Evolutionary conservation across 2,113 vertebrate species (phyloP), one percentile per base, ranked within the genome.

Genomic region (Nycticryphes semicollaris): DNA sequence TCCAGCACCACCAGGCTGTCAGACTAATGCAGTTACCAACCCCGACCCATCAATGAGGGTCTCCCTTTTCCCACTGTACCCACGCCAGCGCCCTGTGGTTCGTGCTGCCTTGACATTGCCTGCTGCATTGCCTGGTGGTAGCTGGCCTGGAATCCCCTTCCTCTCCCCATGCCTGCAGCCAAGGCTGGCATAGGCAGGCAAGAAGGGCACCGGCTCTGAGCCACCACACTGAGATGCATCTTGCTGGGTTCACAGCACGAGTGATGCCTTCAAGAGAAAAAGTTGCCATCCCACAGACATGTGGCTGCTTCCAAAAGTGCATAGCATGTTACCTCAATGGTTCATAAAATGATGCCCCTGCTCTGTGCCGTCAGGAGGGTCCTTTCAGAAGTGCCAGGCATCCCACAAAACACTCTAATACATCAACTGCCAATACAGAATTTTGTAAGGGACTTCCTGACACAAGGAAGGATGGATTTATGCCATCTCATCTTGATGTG

Each of bases 311-410:
- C 45, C 27, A 73, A 79, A 83, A 27, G 66, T 3, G 2, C 59
- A n/a, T 56, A 85, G 30, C 22, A 9, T 8, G 5, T 31, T 0
- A 0, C 53, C 59, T 85, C 45, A 53, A 53, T 77, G 12, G 39
- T 56, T 23, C 4, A 9, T 64, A 59, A 85, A 91, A 68, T 7
- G 30, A 53, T 30, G 53, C 8, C 57, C 5, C 41, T 54, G 47
- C n/a, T 75, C 21, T 3, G 2, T 24, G 37, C 64, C 0, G 0
- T 24, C 33, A 39, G 72, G 33, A 86, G 21, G 45, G 51, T 37
- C 59, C 19, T 6, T n/a, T 56, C 79, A 60, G 68, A 51, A 68
- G 25, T 12, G 30, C 20, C 67, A 76, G 28, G n/a, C 12, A 3
- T 62, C 73, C 45, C 64, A 35, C 48, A 57, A 56, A 91, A 41